Evolutionary conservation across 2,113 vertebrate species (phyloP), one percentile per base, ranked within the genome.

Genomic region (Oplegnathus fasciatus): DNA sequence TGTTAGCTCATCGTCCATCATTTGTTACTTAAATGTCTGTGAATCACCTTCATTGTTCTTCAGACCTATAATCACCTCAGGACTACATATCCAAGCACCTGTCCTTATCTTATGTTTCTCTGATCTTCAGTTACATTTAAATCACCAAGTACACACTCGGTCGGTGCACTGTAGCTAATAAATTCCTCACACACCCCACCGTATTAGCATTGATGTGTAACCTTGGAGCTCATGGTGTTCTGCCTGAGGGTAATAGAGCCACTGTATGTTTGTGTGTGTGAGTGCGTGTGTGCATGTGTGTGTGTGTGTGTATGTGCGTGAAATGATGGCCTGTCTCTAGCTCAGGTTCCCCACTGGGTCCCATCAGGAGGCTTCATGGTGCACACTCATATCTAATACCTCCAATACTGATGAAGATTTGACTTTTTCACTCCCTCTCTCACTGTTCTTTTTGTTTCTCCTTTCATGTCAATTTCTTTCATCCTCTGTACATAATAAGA

Each of bases 151-250:
- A 85, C 62, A 69, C 61, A 74, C 80, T 58, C 17, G 62, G 57
- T 64, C 66, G 26, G 78, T 90, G 80, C 64, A 77, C 83, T 76
- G 84, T 64, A 69, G 85, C 84, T 92, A 90, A 91, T 93, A 86
- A 86, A 93, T 91, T 93, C 91, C 75, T 86, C 82, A 91, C 85
- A 91, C 90, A 91, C 85, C 82, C 72, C 82, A 81, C 75, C 86
- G 80, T 91, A 87, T 91, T 90, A 92, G 86, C 88, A 91, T 75
- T 90, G 90, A 92, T 90, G 88, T 93, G 89, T 93, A 93, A 94
- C 93, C 92, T 93, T 94, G 92, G 87, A 87, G 91, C 91, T 88
- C 85, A 79, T 76, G 86, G 88, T 93, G 90, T 94, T 93, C 88
- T 85, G 92, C 92, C 92, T 88, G 70, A 74, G 88, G 89, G 90